Percentiles rank a stretch among this genome's conserved stretches.
Conservation (phyloP, 1,140 invertebrate genomes). For the Lethocerus indicus region DNA sequence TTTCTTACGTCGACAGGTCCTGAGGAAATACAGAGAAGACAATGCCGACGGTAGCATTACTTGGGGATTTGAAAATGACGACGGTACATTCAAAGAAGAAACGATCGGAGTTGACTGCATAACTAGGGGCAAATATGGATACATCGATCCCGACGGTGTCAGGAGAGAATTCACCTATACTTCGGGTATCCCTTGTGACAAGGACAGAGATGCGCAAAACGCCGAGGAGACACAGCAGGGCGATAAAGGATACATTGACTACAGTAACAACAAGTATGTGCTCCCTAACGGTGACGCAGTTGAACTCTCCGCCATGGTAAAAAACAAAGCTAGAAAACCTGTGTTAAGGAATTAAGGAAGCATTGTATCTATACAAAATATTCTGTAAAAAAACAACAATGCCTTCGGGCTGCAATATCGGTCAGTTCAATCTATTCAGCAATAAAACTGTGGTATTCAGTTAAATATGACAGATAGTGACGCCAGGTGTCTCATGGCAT, state of each 20-base stretch:
- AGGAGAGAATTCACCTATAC: constrained; percentile 53
- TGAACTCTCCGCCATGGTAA: constrained; percentile 46
- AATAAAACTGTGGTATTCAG: too few relatives aligned
- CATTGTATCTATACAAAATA: too few relatives aligned
- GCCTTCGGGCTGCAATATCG: too few relatives aligned
- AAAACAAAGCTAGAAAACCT: constrained; percentile 46
- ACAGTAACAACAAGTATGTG: constrained; percentile 29
- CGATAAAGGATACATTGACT: constrained; percentile 39
- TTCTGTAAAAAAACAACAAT: too few relatives aligned
- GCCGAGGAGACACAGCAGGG: constrained; percentile 24
- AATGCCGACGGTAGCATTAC: constrained; percentile 66
- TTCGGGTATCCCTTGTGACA: constrained; percentile 47
- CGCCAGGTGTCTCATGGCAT: too few relatives aligned
- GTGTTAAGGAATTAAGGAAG: constrained; percentile 15
- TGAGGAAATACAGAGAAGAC: constrained; percentile 48
- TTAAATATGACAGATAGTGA: too few relatives aligned
- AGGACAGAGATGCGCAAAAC: constrained; percentile 36
- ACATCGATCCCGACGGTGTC: constrained; percentile 61
- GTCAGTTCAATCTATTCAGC: too few relatives aligned
- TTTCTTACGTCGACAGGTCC: constrained; percentile 22
- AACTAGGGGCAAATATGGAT: constrained; percentile 64
- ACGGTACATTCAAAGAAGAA: constrained; percentile 64
- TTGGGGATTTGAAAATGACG: constrained; percentile 74
- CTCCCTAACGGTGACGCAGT: constrained; percentile 49
- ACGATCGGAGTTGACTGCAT: constrained; percentile 61